Percentiles rank a stretch among this genome's conserved stretches.
Evolutionary conservation across 2,113 vertebrate species (phyloP).

Genomic region (Dascyllus trimaculatus): DNA sequence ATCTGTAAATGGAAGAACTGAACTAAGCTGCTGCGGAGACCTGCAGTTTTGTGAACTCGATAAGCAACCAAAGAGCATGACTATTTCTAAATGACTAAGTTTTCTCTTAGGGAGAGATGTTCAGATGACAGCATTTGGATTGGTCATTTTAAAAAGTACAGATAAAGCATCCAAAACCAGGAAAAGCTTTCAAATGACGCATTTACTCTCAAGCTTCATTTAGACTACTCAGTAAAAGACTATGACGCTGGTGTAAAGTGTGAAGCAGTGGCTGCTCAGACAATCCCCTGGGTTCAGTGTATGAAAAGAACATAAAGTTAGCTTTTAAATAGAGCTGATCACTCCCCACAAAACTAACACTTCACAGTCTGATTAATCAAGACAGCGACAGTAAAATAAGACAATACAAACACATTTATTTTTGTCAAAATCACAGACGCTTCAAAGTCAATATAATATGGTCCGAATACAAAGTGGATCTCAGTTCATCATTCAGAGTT

Average conservation of each 20-base stretch:
- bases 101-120: no score
- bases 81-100: background rate
- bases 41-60: background rate
- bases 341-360: background rate
- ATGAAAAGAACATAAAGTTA: background rate
- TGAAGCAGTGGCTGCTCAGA: no score
- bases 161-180: no score
- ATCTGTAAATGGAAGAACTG: background rate
- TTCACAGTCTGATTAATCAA: background rate
- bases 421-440: conserved; percentile 19
- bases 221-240: no score
- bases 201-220: no score
- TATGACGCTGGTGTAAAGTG: no score
- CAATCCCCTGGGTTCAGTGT: no score
- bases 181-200: no score
- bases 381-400: background rate
- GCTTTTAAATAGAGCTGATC: background rate
- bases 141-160: no score
- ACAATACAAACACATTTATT: conserved; percentile 38
- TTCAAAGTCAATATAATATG: background rate
- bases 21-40: background rate
- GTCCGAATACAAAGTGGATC: background rate
- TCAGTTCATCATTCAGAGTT: background rate
- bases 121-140: no score
- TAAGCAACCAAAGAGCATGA: background rate